These are phyloP conservation scores for Oasisia sp. DNA, from an alignment of 2,888 invertebrate species.

Conservation along the genomic window DNA sequence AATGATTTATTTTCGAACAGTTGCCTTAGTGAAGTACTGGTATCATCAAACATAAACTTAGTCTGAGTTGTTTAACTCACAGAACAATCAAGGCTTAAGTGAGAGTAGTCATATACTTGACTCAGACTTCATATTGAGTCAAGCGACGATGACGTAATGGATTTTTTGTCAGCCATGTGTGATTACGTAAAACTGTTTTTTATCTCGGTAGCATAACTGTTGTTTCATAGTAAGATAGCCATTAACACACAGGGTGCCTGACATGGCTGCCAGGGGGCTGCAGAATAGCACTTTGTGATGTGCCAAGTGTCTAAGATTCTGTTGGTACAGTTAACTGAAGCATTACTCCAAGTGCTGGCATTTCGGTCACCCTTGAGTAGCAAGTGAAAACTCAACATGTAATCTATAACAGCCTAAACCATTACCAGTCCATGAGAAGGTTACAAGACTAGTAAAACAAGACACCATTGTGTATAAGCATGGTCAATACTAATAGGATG, in stretches of 20 bases:
- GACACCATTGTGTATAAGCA: not conserved
- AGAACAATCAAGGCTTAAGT: not conserved
- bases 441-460: too few relatives aligned
- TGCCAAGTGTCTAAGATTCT: not conserved
- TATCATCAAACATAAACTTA: not conserved
- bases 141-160: not conserved
- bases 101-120: not conserved
- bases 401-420: not conserved
- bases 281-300: not conserved
- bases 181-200: not conserved
- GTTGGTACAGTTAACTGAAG: not conserved
- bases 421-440: not conserved
- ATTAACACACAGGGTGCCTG: not conserved
- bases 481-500: too few relatives aligned
- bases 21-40: not conserved
- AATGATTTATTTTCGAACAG: not conserved
- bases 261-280: not conserved
- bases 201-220: not conserved
- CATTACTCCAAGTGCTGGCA: not conserved
- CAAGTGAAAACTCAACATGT: not conserved
- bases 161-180: not conserved
- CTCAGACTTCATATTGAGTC: not conserved
- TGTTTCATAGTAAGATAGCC: not conserved
- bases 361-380: not conserved
- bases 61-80: not conserved